Evolutionary conservation across 2,797 vertebrate genomes (phyloP).

Genomic region (Oreochromis mossambicus): DNA sequence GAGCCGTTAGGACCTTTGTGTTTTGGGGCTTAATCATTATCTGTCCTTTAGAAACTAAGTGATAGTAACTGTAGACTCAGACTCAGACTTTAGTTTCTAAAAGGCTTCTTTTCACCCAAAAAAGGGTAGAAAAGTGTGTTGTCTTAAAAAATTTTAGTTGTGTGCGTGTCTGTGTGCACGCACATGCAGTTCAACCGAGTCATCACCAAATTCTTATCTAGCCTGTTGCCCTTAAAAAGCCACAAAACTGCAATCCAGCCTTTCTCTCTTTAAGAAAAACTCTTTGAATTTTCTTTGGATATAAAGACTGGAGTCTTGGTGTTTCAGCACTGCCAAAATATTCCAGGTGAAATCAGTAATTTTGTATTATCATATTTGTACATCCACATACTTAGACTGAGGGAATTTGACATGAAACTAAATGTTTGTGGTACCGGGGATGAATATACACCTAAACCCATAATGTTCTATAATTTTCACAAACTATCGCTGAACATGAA

Average conservation of each 20-base stretch:
- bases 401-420: neutral
- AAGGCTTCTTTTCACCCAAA: neutral
- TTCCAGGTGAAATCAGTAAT: neutral
- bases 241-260: neutral
- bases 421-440: neutral
- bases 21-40: neutral
- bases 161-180: neutral
- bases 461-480: neutral
- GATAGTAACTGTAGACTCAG: neutral
- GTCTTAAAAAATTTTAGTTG: neutral
- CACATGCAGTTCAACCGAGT: neutral
- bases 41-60: neutral
- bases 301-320: neutral
- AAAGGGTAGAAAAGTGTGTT: neutral
- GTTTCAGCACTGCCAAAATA: neutral
- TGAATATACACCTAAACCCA: neutral
- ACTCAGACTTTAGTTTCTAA: neutral
- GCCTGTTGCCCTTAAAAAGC: neutral
- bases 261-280: neutral
- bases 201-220: neutral
- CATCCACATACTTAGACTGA: neutral
- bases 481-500: neutral
- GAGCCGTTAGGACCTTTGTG: neutral
- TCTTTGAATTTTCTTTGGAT: neutral
- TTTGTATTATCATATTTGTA: neutral